Percentiles rank a stretch among this genome's conserved stretches.
These are phyloP conservation scores for Drosophila helvetica DNA, from an alignment of 2,888 invertebrate species.

Conservation along the genomic window DNA sequence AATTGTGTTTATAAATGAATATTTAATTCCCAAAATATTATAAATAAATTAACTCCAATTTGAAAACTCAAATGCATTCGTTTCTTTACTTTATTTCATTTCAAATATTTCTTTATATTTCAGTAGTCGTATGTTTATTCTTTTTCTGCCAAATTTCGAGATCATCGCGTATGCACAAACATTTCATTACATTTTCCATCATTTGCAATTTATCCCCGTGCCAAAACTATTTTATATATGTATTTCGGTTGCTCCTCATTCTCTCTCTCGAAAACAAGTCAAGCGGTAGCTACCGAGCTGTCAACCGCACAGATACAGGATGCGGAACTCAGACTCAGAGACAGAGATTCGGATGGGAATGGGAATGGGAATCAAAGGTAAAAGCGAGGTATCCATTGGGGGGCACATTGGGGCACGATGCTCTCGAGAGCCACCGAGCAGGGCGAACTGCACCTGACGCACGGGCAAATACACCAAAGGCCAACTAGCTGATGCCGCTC, in stretches of 20 bases:
- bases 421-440: conserved; percentile 12
- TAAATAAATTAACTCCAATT: not conserved
- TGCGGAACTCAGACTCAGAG: conserved; percentile 18
- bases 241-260: conserved; percentile 16
- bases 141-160: not conserved
- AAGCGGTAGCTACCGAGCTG: conserved; percentile 60
- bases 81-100: not conserved
- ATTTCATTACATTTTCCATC: conserved; percentile 44
- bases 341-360: conserved; percentile 14
- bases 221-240: conserved; percentile 39
- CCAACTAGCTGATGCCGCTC: conserved; percentile 38
- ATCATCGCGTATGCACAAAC: conserved; percentile 40
- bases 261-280: conserved; percentile 43
- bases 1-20: not conserved
- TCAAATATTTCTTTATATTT: not conserved
- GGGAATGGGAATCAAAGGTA: conserved; percentile 3
- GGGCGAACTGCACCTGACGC: conserved; percentile 66
- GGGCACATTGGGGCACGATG: conserved; percentile 2
- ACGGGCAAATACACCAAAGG: conserved; percentile 56
- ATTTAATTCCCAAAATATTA: not conserved
- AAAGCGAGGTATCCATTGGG: not conserved
- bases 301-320: conserved; percentile 67
- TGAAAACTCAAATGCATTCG: not conserved
- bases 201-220: conserved; percentile 41
- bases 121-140: not conserved